Evolutionary conservation across 35 echinoderm and acorn worm genomes (phyloP), one percentile per base, ranked within the genome.

Genomic region (Anneissia japonica): DNA sequence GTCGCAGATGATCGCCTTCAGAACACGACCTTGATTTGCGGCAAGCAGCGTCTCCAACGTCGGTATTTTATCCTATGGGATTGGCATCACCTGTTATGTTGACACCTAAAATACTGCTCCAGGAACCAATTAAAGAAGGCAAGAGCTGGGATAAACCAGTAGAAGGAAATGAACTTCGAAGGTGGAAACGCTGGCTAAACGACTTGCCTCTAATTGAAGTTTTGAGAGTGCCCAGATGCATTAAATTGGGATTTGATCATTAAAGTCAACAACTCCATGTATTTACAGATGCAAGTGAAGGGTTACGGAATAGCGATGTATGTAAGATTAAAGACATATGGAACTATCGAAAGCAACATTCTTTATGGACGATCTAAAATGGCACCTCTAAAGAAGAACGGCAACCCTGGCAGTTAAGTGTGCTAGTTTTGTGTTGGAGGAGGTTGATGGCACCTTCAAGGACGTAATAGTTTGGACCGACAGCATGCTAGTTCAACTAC

Each of bases 31-130:
- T n/a, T n/a, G n/a, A n/a, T n/a, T n/a, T n/a, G n/a, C n/a, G n/a
- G n/a, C n/a, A n/a, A n/a, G n/a, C n/a, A n/a, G n/a, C n/a, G n/a
- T n/a, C n/a, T n/a, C n/a, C n/a, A n/a, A n/a, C 83, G 32, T 94
- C 93, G 39, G 74, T 94, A 21, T 94, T 91, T 80, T 89, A 94
- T 64, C 93, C 93, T 0, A 35, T 94, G 55, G 89, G 93, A 32
- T 76, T 94, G 73, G 31, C 86, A 55, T 79, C 89, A 26, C 85
- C 84, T 12, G 76, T 94, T 40, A 56, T 91, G 35, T 41, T 94
- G 17, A 83, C 83, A 46, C 90, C 86, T 56, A 92, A 97, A 34
- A 31, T 32, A 38, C 81, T 97, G 10, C 87, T 92, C 6, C 94
- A 97, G 76, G 90, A 92, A 19, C 79, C 93, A 46, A 92, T 90